These are phyloP conservation scores for Philaethria dido DNA, from an alignment of 2,888 invertebrate genomes.

Conservation along the genomic window DNA sequence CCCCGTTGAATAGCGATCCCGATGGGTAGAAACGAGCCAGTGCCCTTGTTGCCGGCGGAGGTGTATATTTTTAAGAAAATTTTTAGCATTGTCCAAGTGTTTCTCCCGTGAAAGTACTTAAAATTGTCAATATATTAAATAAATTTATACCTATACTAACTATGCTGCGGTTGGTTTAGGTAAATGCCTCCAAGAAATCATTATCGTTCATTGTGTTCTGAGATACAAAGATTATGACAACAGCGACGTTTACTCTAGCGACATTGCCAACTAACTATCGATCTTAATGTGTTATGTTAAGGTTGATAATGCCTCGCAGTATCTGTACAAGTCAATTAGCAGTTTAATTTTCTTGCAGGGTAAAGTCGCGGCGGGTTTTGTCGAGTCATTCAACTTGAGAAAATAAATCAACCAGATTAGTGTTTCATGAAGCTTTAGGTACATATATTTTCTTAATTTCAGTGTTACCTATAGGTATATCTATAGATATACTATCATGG, in stretches of 20 bases:
- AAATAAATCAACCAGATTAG: conserved; percentile 21
- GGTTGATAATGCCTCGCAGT: background rate
- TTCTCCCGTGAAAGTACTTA: too few relatives aligned
- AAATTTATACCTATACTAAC: too few relatives aligned
- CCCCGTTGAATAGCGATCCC: too few relatives aligned
- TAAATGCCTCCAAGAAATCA: background rate
- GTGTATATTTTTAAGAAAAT: too few relatives aligned
- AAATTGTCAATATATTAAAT: too few relatives aligned
- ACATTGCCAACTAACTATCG: background rate
- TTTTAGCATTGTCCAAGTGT: too few relatives aligned
- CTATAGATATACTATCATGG: too few relatives aligned
- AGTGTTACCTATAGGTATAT: background rate
- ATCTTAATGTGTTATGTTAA: background rate
- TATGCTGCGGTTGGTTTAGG: background rate
- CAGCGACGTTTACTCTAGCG: conserved; percentile 3
- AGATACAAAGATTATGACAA: conserved; percentile 6
- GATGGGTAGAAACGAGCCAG: too few relatives aligned
- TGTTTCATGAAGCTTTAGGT: conserved; percentile 9
- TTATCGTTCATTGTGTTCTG: conserved; percentile 8
- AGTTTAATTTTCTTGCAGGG: conserved; percentile 51
- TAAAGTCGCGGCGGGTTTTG: conserved; percentile 19
- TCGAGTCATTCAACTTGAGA: conserved; percentile 26
- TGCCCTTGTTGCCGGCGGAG: too few relatives aligned
- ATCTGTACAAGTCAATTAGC: conserved; percentile 46
- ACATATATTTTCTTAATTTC: background rate